Conservation (phyloP, 2,888 invertebrate genomes). For the Linhomoeus sp. region DNA sequence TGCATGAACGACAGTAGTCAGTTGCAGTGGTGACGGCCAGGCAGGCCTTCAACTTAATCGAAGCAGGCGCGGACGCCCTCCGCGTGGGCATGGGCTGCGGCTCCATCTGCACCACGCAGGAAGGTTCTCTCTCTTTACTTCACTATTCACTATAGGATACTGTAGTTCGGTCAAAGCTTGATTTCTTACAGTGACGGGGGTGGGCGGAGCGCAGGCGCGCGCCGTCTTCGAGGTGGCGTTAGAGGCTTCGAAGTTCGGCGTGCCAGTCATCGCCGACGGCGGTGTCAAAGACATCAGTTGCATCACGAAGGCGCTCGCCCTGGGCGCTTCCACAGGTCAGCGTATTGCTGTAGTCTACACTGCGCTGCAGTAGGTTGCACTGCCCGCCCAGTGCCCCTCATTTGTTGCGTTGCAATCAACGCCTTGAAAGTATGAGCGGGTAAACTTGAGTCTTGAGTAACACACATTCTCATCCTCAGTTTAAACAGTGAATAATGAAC, state of each 20-base stretch:
- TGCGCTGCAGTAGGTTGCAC: no score
- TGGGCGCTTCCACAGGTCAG: conserved; percentile 13
- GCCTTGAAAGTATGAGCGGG: no score
- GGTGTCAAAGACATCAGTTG: conserved; percentile 90
- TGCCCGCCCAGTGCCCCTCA: no score
- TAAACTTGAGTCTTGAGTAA: no score
- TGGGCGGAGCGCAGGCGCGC: conserved; percentile 89
- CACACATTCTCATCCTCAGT: no score
- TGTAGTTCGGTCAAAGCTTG: no score
- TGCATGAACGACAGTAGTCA: conserved; percentile 1
- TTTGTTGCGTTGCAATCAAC: no score
- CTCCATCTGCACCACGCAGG: conserved; percentile 94
- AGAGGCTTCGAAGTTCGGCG: conserved; percentile 63
- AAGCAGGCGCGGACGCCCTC: conserved; percentile 86
- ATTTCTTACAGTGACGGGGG: conserved; percentile 89
- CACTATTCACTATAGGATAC: no score
- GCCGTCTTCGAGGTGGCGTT: conserved; percentile 66
- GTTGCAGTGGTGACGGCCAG: conserved; percentile 65
- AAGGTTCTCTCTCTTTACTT: no score
- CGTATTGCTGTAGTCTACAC: no score
- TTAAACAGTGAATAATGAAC: no score
- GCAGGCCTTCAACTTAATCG: conserved; percentile 89
- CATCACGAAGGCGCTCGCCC: conserved; percentile 54
- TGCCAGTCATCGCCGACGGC: no score
- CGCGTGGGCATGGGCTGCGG: conserved; percentile 98